These are phyloP conservation scores for Macropus fuliginosus DNA, from an alignment of 2,797 vertebrate species.

Conservation along the genomic window DNA sequence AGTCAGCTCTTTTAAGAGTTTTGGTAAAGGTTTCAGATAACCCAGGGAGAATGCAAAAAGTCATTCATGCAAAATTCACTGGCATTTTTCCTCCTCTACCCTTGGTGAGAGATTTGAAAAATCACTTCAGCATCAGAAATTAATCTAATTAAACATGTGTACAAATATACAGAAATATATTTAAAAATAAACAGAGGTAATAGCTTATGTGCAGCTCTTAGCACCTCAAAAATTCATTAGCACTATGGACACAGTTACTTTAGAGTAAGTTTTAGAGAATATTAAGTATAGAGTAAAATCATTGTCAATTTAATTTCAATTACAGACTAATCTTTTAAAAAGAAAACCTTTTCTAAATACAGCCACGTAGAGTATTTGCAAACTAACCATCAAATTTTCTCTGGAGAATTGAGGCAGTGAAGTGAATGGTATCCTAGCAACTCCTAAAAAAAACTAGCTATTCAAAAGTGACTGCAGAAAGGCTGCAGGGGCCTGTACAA, in stretches of 20 bases:
- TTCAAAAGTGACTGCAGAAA: background rate
- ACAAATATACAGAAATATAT: background rate
- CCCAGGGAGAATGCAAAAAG: background rate
- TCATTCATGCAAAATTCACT: background rate
- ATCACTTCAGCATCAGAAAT: background rate
- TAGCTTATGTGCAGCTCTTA: background rate
- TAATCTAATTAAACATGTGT: background rate
- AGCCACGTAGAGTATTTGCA: background rate
- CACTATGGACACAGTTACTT: background rate
- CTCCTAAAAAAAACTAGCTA: background rate
- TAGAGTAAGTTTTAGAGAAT: background rate
- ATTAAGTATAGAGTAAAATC: background rate
- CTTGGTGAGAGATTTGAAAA: background rate
- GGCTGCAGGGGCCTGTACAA: background rate
- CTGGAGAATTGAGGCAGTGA: background rate
- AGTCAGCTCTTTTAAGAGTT: background rate
- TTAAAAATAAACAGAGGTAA: background rate
- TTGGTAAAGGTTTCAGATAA: background rate
- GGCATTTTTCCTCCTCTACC: background rate
- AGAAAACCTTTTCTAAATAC: background rate
- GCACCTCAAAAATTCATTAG: background rate
- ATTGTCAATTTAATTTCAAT: background rate
- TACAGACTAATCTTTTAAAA: background rate
- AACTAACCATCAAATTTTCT: background rate
- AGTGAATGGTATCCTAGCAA: background rate